Conservation (phyloP, 2,113 vertebrate genomes). For the Nycticorax nycticorax region DNA sequence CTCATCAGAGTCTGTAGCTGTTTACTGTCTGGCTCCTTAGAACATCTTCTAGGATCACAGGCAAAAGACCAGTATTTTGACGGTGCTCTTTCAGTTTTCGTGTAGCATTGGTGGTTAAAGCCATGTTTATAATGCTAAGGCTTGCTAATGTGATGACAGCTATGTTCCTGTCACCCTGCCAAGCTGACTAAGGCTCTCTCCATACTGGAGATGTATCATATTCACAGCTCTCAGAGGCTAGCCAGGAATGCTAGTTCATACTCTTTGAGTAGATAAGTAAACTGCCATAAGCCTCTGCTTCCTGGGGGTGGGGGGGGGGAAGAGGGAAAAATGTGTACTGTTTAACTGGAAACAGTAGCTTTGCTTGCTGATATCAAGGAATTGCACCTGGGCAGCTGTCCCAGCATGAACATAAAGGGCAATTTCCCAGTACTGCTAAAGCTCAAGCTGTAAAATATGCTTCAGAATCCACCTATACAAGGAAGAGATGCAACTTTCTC, state of each 20-base stretch:
- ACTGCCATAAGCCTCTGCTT: neutral
- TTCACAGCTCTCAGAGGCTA: neutral
- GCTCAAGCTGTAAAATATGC: neutral
- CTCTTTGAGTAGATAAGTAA: neutral
- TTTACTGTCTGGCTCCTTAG: neutral
- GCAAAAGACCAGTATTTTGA: neutral
- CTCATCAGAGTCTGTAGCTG: neutral
- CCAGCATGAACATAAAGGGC: neutral
- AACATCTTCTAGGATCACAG: neutral
- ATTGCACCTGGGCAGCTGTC: neutral
- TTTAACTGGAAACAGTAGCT: neutral
- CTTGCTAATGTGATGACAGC: constrained; percentile 11
- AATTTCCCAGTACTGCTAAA: neutral
- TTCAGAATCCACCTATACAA: neutral
- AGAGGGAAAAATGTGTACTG: neutral
- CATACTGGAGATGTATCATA: neutral
- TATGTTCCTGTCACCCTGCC: neutral
- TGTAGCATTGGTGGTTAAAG: neutral
- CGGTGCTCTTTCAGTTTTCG: neutral
- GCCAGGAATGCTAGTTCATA: neutral
- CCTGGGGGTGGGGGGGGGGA: too few species aligned
- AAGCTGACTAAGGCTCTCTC: constrained; percentile 1
- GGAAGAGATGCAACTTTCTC: neutral
- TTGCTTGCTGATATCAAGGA: neutral
- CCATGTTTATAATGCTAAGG: neutral